These are phyloP conservation scores for Lordiphosa andalusiaca DNA, from an alignment of 2,888 invertebrate species.

Conservation along the genomic window DNA sequence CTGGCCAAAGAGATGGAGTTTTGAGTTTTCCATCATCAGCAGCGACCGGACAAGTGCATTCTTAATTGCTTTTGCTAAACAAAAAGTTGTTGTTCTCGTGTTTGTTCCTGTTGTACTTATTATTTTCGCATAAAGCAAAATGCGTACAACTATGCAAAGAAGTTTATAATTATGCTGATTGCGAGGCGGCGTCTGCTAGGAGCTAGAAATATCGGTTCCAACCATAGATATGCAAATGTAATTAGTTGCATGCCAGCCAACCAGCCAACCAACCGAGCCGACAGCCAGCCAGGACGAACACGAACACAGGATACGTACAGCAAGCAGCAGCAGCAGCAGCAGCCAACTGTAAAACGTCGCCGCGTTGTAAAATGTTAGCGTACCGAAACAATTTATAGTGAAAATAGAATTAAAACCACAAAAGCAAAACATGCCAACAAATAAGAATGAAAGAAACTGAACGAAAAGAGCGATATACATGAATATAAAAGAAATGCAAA, in stretches of 20 bases:
- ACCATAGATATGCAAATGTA: constrained; percentile 79
- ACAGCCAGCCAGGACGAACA: constrained; percentile 19
- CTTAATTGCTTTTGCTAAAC: constrained; percentile 55
- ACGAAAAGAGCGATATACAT: constrained; percentile 23
- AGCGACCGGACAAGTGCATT: constrained; percentile 53
- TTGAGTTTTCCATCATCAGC: constrained; percentile 21
- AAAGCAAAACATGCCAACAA: constrained; percentile 69
- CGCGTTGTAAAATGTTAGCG: constrained; percentile 69
- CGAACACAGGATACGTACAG: constrained; percentile 20
- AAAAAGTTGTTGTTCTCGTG: constrained; percentile 41
- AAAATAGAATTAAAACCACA: constrained; percentile 78
- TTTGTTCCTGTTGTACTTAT: constrained; percentile 26
- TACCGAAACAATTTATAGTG: constrained; percentile 77
- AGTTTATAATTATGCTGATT: constrained; percentile 78
- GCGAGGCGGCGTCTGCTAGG: constrained; percentile 34
- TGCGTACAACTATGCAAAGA: constrained; percentile 52
- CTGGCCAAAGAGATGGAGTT: not conserved
- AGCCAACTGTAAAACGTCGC: constrained; percentile 56
- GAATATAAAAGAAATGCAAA: constrained; percentile 45
- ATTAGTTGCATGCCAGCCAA: constrained; percentile 77
- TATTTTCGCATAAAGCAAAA: constrained; percentile 49
- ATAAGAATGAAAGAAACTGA: constrained; percentile 30
- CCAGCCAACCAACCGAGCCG: constrained; percentile 24
- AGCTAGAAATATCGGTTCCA: constrained; percentile 32
- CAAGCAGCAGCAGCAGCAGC: constrained; percentile 55